Percentiles rank a stretch among this genome's conserved stretches.
Evolutionary conservation across 2,113 vertebrate genomes (phyloP).

Genomic region (Spheniscus mendiculus): DNA sequence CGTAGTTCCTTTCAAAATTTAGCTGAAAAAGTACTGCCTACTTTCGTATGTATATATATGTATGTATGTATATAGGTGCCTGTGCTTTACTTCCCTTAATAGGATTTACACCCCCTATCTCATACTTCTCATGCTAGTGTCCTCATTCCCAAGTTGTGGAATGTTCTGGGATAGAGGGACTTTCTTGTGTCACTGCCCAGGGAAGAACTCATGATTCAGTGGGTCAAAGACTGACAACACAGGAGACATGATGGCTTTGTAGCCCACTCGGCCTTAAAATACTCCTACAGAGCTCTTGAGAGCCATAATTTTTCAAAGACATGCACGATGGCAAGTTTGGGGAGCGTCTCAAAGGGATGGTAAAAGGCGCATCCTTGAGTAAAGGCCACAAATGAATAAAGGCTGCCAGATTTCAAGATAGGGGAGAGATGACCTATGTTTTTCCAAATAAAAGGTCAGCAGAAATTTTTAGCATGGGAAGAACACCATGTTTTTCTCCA

Average conservation of each 20-base stretch:
- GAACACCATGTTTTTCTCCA: constrained; percentile 51
- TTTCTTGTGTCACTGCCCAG: neutral
- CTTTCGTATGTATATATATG: neutral
- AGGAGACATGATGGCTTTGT: neutral
- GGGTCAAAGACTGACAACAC: neutral
- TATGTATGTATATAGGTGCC: neutral
- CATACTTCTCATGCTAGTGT: neutral
- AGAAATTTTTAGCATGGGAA: constrained; percentile 66
- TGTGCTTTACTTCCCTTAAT: neutral
- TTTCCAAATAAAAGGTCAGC: constrained; percentile 59
- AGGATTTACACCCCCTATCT: neutral
- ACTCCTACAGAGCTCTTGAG: constrained; percentile 48
- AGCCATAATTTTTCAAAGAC: constrained; percentile 12
- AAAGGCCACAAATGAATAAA: constrained; percentile 9
- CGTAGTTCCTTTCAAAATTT: neutral
- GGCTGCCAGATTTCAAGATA: constrained; percentile 22
- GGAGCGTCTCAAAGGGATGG: constrained; percentile 42
- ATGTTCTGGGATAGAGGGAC: neutral
- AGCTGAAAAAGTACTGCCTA: neutral
- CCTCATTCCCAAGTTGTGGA: neutral
- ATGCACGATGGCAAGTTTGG: constrained; percentile 6
- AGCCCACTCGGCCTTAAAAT: constrained; percentile 42
- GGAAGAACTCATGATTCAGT: neutral
- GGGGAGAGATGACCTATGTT: constrained; percentile 44
- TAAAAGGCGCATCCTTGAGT: constrained; percentile 28